Evolutionary conservation across 1,140 invertebrate species (phyloP).

Genomic region (Caenorhabditis remanei): DNA sequence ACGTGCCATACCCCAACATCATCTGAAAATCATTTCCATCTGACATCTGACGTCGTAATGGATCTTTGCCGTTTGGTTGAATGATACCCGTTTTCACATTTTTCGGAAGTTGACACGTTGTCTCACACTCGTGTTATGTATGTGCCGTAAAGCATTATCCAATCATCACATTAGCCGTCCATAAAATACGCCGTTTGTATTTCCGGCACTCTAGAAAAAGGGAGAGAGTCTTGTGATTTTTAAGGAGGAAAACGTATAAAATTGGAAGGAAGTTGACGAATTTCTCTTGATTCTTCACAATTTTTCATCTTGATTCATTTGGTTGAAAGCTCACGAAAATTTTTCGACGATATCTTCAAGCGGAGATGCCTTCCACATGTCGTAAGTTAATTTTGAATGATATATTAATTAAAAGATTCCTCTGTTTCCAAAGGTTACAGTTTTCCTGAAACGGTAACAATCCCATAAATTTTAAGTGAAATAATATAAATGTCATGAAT

Average conservation of each 20-base stretch:
- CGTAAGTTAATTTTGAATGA: too few relatives aligned
- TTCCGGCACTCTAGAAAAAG: not conserved
- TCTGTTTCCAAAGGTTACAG: not conserved
- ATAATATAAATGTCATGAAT: too few relatives aligned
- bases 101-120: not conserved
- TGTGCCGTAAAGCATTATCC: not conserved
- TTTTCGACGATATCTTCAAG: constrained; percentile 22
- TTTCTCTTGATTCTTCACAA: not conserved
- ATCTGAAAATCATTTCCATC: not conserved
- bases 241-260: not conserved
- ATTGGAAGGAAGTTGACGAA: not conserved
- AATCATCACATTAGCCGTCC: not conserved
- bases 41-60: not conserved
- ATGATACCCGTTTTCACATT: too few relatives aligned
- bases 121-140: not conserved
- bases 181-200: not conserved
- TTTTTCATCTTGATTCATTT: not conserved
- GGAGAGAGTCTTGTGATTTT: not conserved
- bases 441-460: not conserved
- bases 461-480: too few relatives aligned
- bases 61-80: constrained; percentile 20
- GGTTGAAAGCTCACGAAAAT: not conserved
- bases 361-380: constrained; percentile 14
- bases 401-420: not conserved
- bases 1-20: not conserved